phyloP scores from a whole-genome alignment of 2,113 vertebrate species.

The Toxostoma redivivum region DNA sequence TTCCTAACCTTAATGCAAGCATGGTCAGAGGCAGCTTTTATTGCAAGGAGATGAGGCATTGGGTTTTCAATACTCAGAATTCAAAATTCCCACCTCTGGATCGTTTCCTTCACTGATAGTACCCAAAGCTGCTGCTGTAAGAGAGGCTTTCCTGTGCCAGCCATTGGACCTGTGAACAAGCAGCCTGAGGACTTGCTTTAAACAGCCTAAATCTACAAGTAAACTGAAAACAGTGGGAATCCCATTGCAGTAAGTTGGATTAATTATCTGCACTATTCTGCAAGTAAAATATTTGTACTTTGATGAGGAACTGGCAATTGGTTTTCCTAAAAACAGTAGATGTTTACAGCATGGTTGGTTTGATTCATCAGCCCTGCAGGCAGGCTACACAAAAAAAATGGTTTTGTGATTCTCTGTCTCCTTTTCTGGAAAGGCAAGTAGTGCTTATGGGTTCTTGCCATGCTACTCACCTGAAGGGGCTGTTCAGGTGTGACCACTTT shows the following conservation, averaged over 20 bases:
- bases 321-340: neutral
- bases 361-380: neutral
- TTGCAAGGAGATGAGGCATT: neutral
- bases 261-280: neutral
- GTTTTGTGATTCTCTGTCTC: neutral
- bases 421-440: neutral
- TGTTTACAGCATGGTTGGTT: fast-evolving
- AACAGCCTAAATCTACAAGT: neutral
- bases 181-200: neutral
- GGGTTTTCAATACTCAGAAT: neutral
- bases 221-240: neutral
- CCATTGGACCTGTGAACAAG: neutral
- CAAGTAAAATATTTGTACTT: neutral
- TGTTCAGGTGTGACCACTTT: neutral
- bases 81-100: neutral
- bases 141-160: neutral
- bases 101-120: neutral
- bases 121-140: neutral
- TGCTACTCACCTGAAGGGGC: neutral
- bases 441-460: neutral
- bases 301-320: neutral
- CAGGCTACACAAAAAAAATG: neutral
- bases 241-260: neutral
- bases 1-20: neutral
- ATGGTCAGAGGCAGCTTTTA: neutral